These are phyloP conservation scores for Byasa hedistus DNA, from an alignment of 2,888 invertebrate genomes.

Conservation along the genomic window DNA sequence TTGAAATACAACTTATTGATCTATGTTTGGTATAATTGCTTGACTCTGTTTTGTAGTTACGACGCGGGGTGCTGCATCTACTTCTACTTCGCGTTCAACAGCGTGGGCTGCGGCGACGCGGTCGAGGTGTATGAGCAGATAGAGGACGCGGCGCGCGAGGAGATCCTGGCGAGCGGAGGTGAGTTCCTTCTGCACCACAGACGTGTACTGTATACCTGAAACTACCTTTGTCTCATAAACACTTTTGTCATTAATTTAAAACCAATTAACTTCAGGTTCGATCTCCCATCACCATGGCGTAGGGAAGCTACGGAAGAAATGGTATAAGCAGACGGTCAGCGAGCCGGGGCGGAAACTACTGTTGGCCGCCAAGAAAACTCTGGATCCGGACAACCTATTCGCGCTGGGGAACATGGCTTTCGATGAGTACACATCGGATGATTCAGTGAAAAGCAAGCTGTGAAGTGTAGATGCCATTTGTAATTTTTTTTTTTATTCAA, in stretches of 20 bases:
- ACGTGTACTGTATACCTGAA: background rate
- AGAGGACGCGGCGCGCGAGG: conserved; percentile 93
- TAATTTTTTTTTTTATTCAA: background rate
- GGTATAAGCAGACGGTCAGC: conserved; percentile 92
- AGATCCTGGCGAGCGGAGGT: conserved; percentile 93
- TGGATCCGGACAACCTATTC: conserved; percentile 98
- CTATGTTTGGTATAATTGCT: background rate
- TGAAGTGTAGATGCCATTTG: conserved; percentile 39
- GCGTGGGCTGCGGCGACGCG: conserved; percentile 81
- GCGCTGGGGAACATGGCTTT: conserved; percentile 87
- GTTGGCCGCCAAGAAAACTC: conserved; percentile 88
- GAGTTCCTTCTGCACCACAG: background rate
- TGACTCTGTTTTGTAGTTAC: conserved; percentile 76
- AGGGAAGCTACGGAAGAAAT: conserved; percentile 93
- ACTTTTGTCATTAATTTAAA: background rate
- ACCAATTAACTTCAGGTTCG: conserved; percentile 75
- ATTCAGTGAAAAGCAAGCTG: conserved; percentile 60
- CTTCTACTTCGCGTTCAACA: conserved; percentile 94
- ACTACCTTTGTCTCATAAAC: no score
- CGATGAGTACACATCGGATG: conserved; percentile 40
- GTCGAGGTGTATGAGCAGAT: conserved; percentile 91
- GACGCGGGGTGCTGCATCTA: conserved; percentile 98
- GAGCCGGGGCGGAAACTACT: conserved; percentile 88
- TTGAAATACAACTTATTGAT: no score
- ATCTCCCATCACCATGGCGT: conserved; percentile 98